Evolutionary conservation across 1,140 invertebrate species (phyloP), one percentile per base, ranked within the genome.

Genomic region (Galleria mellonella): DNA sequence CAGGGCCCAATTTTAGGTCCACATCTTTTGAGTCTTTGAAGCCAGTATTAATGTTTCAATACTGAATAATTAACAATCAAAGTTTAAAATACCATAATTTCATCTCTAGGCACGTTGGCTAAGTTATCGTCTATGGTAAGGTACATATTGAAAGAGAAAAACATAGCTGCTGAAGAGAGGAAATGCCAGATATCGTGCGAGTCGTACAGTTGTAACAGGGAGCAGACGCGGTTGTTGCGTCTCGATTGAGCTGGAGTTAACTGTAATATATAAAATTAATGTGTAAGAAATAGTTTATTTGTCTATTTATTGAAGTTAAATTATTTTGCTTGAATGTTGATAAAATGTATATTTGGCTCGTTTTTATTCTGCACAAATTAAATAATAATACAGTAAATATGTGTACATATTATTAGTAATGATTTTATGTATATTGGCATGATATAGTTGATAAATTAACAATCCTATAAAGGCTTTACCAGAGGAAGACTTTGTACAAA

Each of bases 141-240:
- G 28, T 96, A 83, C 51, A 93, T 91, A 90, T 94, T 94, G 69
- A 97, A 97, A 1, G 93, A 95, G 70, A 96, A 94, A 65, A 97
- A 97, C 90, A 97, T 92, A 27, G 93, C 93, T 11, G 91, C 88
- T 4, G 95, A 92, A 1, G 95, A 97, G 0, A 97, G 77, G 72
- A 97, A 94, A 76, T 97, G 96, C 96, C 96, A 97, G 11, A 96
- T 90, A 64, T 97, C 96, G 77, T 97, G 96, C 12, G 88, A 90
- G 79, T 98, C 96, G 75, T 95, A 97, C 59, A 97, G 95, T 45
- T 91, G 87, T 1, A 96, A 84, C 1, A 97, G 60, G 0, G 90
- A 83, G 66, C 96, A 97, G 23, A 89, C 88, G 36, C 89, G 87
- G 75, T 97, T 97, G 59, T 87, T 90, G 30, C 89, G 87, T 10